Evolutionary conservation across 92 coral and sea anemone species (phyloP).

Genomic region (Paramuricea clavata): DNA sequence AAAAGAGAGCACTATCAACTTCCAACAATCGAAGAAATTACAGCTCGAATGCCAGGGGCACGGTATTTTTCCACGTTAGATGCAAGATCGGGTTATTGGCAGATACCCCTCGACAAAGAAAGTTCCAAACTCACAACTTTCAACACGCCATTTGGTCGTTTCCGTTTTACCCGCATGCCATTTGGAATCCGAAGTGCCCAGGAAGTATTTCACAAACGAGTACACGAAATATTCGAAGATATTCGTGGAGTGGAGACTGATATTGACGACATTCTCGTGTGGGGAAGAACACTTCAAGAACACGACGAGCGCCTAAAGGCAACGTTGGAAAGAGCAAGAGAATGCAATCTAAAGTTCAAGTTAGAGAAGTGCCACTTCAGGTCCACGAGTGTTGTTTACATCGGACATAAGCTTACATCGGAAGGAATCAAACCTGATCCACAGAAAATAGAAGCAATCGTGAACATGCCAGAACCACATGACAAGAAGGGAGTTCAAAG

Average conservation of each 20-base stretch:
- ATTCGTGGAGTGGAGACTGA: neutral
- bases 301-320: conserved; percentile 2
- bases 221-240: neutral
- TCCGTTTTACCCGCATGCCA: no score
- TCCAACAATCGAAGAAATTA: conserved; percentile 23
- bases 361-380: neutral
- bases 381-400: neutral
- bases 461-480: no score
- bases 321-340: neutral
- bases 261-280: neutral
- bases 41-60: conserved; percentile 27
- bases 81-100: neutral
- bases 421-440: neutral
- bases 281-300: neutral
- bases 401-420: neutral
- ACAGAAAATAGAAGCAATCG: no score
- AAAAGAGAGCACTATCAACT: conserved; percentile 14
- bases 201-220: conserved; percentile 12
- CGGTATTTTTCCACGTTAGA: neutral
- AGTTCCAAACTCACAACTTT: neutral
- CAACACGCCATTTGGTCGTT: conserved; percentile 17
- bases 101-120: neutral
- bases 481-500: neutral
- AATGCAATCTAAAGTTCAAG: conserved; percentile 4
- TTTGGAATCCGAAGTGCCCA: neutral